Evolutionary conservation across 2,797 vertebrate genomes (phyloP).

Genomic region (Mallotus villosus): DNA sequence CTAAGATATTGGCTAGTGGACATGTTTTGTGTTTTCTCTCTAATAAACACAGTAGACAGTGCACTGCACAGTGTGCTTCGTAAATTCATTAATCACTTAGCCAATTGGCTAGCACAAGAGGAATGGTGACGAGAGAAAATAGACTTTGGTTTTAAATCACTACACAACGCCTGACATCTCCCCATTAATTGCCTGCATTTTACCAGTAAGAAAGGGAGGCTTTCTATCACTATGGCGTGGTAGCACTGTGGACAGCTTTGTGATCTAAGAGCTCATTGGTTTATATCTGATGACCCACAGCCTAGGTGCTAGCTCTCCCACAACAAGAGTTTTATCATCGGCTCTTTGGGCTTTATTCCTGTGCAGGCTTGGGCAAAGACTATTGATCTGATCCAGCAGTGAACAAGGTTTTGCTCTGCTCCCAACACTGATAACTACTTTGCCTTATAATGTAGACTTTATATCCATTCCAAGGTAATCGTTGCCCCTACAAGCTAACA

Average conservation of each 20-base stretch:
- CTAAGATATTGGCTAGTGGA: not conserved
- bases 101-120: not conserved
- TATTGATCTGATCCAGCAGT: not conserved
- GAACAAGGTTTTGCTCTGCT: not conserved
- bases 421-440: not conserved
- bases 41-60: constrained; percentile 1
- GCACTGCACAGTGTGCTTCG: constrained; percentile 20
- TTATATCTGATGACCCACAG: constrained; percentile 17
- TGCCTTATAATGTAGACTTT: not conserved
- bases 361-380: not conserved
- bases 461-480: not conserved
- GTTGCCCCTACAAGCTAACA: not conserved
- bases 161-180: constrained; percentile 20
- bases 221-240: constrained; percentile 38
- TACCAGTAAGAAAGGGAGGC: constrained; percentile 14
- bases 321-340: constrained; percentile 16
- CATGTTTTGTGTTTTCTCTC: constrained; percentile 20
- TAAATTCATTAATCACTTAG: constrained; percentile 41
- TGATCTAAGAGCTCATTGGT: constrained; percentile 35
- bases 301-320: not conserved
- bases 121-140: constrained; percentile 28
- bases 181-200: constrained; percentile 41
- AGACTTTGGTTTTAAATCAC: constrained; percentile 39
- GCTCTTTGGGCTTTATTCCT: not conserved
- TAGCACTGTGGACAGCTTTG: constrained; percentile 14